Percentiles rank a stretch among this genome's conserved stretches.
phyloP scores from a whole-genome alignment of 2,888 invertebrate genomes.

The Drosophila falleni region DNA sequence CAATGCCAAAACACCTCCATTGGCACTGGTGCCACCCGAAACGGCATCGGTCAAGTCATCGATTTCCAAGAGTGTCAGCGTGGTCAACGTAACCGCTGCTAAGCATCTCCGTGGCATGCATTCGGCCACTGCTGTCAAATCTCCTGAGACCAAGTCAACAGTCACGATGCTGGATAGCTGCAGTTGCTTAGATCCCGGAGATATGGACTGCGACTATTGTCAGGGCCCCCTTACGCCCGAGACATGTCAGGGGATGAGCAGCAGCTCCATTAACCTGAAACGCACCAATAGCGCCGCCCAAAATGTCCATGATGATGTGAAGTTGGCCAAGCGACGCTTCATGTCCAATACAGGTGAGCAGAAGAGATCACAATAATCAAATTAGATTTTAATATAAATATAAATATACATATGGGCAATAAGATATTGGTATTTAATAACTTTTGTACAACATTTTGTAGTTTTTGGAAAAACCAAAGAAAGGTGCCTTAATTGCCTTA shows the following conservation, averaged over 20 bases:
- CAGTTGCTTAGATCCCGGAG: slow-evolving; percentile 40
- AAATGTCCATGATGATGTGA: slow-evolving; percentile 43
- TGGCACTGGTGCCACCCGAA: slow-evolving; percentile 85
- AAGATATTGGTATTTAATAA: no score
- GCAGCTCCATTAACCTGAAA: slow-evolving; percentile 36
- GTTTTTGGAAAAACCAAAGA: no score
- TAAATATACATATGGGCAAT: no score
- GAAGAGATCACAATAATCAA: neutral
- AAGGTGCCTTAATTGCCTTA: no score
- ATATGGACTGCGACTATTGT: slow-evolving; percentile 63
- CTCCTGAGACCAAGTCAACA: slow-evolving; percentile 38
- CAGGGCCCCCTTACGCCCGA: slow-evolving; percentile 57
- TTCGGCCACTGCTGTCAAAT: slow-evolving; percentile 39
- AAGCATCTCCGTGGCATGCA: slow-evolving; percentile 76
- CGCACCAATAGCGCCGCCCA: slow-evolving; percentile 30
- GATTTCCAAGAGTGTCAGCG: slow-evolving; percentile 85
- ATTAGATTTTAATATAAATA: no score
- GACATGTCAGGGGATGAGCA: slow-evolving; percentile 1
- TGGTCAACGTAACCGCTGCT: slow-evolving; percentile 83
- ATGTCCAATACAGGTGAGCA: slow-evolving; percentile 69
- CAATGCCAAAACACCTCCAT: slow-evolving; percentile 81
- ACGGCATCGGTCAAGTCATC: slow-evolving; percentile 84
- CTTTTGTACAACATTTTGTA: no score
- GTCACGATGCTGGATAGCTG: slow-evolving; percentile 34
- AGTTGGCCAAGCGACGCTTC: slow-evolving; percentile 64